Evolutionary conservation across 2,113 vertebrate species (phyloP).

Genomic region (Leptosomus discolor): DNA sequence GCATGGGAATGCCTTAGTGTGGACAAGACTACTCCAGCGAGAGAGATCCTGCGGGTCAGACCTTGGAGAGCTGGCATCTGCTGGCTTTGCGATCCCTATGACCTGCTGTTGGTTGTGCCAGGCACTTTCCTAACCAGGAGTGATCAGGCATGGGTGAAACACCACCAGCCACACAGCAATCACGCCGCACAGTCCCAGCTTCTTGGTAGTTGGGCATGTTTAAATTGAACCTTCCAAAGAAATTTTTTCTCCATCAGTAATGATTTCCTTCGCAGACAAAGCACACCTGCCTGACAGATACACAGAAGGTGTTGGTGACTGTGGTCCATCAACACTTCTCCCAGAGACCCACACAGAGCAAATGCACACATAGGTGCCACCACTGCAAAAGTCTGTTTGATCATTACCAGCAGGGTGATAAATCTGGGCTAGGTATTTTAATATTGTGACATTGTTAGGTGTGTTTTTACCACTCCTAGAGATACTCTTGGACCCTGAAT

Average conservation of each 20-base stretch:
- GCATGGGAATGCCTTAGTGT: accelerated
- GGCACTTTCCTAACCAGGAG: background rate
- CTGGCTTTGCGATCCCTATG: background rate
- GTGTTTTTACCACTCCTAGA: background rate
- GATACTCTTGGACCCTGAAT: background rate
- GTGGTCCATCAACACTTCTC: background rate
- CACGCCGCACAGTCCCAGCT: background rate
- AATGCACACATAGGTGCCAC: accelerated
- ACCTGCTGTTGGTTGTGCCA: background rate
- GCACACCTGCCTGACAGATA: accelerated
- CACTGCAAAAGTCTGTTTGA: background rate
- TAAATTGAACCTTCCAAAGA: background rate
- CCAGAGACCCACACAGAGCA: accelerated
- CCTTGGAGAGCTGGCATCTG: accelerated
- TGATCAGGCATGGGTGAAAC: background rate
- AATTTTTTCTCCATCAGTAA: background rate
- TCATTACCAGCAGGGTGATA: background rate
- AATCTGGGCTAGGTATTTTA: background rate
- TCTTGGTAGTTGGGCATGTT: accelerated
- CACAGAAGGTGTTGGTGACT: background rate
- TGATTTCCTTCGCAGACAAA: background rate
- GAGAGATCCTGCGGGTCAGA: background rate
- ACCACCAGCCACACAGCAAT: background rate
- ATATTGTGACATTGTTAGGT: background rate
- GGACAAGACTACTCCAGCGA: background rate